These are phyloP conservation scores for Drosophila engyochracea DNA, from an alignment of 2,888 invertebrate species.

Conservation along the genomic window DNA sequence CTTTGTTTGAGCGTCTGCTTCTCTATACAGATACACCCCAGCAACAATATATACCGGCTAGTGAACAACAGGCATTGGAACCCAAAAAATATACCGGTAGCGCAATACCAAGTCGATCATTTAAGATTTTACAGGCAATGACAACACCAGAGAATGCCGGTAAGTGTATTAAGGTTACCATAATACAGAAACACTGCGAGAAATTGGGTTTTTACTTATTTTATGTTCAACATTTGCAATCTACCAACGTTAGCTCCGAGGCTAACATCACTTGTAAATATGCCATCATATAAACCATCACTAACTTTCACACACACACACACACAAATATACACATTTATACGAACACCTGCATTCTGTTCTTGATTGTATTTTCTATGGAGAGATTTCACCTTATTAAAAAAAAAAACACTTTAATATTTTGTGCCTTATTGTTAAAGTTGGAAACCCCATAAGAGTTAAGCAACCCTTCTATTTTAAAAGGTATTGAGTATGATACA, in stretches of 20 bases:
- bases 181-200: constrained; percentile 1
- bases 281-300: constrained; percentile 43
- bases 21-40: constrained; percentile 76
- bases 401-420: constrained; percentile 25
- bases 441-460: constrained; percentile 14
- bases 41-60: constrained; percentile 87
- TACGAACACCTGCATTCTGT: constrained; percentile 44
- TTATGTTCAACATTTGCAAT: constrained; percentile 1
- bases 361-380: constrained; percentile 41
- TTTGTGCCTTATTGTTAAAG: constrained; percentile 12
- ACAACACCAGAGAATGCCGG: constrained; percentile 89
- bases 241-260: constrained; percentile 12
- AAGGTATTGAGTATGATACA: constrained; percentile 20
- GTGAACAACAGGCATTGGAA: constrained; percentile 89
- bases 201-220: constrained; percentile 11
- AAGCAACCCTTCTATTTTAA: not conserved
- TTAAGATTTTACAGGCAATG: constrained; percentile 92
- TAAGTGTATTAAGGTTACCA: constrained; percentile 84
- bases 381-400: constrained; percentile 83
- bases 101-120: constrained; percentile 92
- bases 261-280: constrained; percentile 60
- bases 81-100: constrained; percentile 91
- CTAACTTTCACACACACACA: constrained; percentile 28
- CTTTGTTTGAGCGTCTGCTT: not conserved
- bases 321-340: constrained; percentile 8